Percentiles rank a stretch among this genome's conserved stretches.
Conservation (phyloP, 2,113 vertebrate species). For the Trogon melanurus region DNA sequence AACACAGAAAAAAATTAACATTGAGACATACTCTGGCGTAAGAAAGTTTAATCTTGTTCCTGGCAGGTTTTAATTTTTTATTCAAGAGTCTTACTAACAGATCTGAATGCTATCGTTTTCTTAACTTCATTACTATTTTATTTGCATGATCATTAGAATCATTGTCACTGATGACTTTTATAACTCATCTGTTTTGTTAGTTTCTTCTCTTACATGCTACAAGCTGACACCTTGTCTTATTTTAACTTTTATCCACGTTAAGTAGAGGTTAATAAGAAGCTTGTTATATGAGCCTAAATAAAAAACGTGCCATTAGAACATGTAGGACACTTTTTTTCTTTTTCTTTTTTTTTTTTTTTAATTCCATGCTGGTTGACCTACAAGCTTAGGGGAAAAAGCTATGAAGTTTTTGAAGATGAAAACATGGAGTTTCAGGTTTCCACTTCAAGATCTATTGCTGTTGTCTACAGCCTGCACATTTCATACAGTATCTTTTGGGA, state of each 20-base stretch:
- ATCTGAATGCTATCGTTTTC: neutral
- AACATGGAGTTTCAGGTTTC: neutral
- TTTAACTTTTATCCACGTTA: neutral
- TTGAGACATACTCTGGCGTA: neutral
- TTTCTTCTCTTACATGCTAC: neutral
- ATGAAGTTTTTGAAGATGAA: neutral
- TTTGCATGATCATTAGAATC: neutral
- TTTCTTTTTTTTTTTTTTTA: neutral
- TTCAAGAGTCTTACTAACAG: neutral
- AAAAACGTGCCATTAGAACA: fast-evolving
- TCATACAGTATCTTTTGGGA: neutral
- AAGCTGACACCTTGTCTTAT: neutral
- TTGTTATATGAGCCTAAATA: neutral
- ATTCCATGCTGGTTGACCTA: neutral
- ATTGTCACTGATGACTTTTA: neutral
- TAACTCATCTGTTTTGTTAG: neutral
- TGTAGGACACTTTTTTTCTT: neutral
- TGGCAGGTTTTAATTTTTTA: neutral
- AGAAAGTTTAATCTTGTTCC: neutral
- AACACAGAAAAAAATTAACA: neutral
- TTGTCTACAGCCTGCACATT: neutral
- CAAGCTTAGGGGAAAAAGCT: neutral
- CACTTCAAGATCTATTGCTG: neutral
- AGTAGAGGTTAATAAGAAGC: neutral
- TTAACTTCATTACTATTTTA: neutral